A percentile compares a stretch with the other conserved stretches of the same genome.
Conservation (phyloP, 2,888 invertebrate genomes). For the Bibio marci region DNA sequence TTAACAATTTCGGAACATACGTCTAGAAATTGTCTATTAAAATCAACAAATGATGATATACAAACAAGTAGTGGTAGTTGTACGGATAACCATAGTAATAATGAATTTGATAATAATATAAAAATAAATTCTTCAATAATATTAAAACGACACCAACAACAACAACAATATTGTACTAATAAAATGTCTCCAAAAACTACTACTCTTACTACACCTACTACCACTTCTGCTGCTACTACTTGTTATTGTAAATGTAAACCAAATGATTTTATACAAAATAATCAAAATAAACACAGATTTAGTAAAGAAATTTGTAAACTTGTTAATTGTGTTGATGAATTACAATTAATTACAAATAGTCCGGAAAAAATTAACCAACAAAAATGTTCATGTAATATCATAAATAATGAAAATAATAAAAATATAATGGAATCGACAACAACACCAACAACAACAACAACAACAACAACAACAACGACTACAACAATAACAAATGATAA, state of each 20-base stretch:
- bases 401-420: neutral
- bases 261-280: slow-evolving; percentile 23
- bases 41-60: no score
- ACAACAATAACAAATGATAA: slow-evolving; percentile 37
- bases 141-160: slow-evolving; percentile 16
- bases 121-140: slow-evolving; percentile 16
- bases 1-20: neutral
- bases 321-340: slow-evolving; percentile 22
- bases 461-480: slow-evolving; percentile 16
- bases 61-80: no score
- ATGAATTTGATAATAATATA: neutral
- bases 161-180: slow-evolving; percentile 3
- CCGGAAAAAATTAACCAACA: slow-evolving; percentile 8
- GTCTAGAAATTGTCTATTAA: neutral
- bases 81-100: no score
- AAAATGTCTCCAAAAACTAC: no score
- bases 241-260: slow-evolving; percentile 28
- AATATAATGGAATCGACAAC: neutral
- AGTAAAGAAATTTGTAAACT: slow-evolving; percentile 27
- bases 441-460: neutral
- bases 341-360: slow-evolving; percentile 8
- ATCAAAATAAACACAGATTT: slow-evolving; percentile 24
- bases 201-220: no score
- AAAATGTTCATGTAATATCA: slow-evolving; percentile 15
- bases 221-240: slow-evolving; percentile 10